These are phyloP conservation scores for Neoarius graeffei DNA, from an alignment of 2,113 vertebrate genomes.

Conservation along the genomic window DNA sequence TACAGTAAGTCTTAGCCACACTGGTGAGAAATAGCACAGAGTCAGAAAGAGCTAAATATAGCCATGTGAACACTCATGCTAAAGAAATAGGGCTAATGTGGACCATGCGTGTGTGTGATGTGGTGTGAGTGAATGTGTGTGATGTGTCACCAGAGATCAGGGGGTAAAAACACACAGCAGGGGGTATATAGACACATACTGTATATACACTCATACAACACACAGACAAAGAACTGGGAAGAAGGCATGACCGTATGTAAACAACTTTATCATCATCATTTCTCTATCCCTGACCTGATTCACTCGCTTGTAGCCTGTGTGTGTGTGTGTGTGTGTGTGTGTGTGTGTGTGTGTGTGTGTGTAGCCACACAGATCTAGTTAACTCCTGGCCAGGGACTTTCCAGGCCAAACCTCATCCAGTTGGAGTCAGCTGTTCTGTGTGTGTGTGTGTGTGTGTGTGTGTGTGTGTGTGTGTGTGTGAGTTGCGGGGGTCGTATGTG, in stretches of 20 bases:
- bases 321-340: constrained; percentile 30
- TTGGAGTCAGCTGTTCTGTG: constrained; percentile 53
- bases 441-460: constrained; percentile 10
- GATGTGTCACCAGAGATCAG: constrained; percentile 52
- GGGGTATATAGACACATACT: constrained; percentile 8
- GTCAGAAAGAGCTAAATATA: constrained; percentile 68
- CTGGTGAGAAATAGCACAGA: constrained; percentile 57
- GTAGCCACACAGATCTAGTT: constrained; percentile 66
- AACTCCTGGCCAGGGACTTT: constrained; percentile 75
- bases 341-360: constrained; percentile 41
- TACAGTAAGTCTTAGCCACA: constrained; percentile 59
- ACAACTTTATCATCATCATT: constrained; percentile 50
- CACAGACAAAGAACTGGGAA: constrained; percentile 27
- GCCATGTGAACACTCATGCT: constrained; percentile 56
- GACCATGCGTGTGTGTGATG: constrained; percentile 62
- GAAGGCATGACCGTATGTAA: constrained; percentile 45
- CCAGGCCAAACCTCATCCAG: constrained; percentile 70
- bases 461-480: constrained; percentile 19
- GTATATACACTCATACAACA: neutral
- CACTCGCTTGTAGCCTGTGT: constrained; percentile 2
- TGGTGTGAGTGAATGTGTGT: constrained; percentile 40
- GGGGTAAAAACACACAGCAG: constrained; percentile 52
- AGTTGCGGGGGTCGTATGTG: neutral
- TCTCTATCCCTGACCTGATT: constrained; percentile 52
- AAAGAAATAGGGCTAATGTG: constrained; percentile 61